A percentile compares a stretch with the other conserved stretches of the same genome.
Evolutionary conservation across 1,140 invertebrate genomes (phyloP).

Genomic region (Lasioglossum baleicum): DNA sequence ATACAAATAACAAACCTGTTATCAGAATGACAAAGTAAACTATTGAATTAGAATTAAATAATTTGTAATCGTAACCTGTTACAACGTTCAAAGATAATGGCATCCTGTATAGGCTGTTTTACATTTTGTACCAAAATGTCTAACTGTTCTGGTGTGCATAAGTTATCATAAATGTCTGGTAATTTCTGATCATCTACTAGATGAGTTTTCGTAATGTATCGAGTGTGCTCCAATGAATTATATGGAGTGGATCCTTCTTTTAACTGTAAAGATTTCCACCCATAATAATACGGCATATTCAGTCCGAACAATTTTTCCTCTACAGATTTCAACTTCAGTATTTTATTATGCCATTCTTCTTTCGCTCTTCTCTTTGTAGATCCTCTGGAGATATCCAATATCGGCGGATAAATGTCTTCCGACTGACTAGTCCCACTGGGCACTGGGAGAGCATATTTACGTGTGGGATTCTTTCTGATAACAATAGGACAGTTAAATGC

Average conservation of each 20-base stretch:
- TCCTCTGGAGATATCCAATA: constrained; percentile 80
- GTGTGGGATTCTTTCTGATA: background rate
- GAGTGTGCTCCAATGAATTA: constrained; percentile 83
- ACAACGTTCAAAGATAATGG: constrained; percentile 81
- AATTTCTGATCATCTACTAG: constrained; percentile 80
- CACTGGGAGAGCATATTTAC: background rate
- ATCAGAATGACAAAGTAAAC: background rate
- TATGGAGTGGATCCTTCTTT: constrained; percentile 83
- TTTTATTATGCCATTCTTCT: constrained; percentile 80
- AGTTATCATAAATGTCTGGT: constrained; percentile 80
- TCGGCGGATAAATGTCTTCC: constrained; percentile 81
- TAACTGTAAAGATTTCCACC: constrained; percentile 84
- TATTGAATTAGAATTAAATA: background rate
- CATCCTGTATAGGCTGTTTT: constrained; percentile 82
- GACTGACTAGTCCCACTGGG: background rate
- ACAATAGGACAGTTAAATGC: background rate
- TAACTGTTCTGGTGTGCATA: constrained; percentile 68
- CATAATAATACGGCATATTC: constrained; percentile 90
- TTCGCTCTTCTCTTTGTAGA: constrained; percentile 74
- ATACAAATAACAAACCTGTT: background rate
- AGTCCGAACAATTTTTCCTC: constrained; percentile 91
- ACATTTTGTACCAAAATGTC: constrained; percentile 78
- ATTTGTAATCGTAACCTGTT: constrained; percentile 62
- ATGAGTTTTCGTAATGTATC: constrained; percentile 88
- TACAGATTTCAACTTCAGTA: constrained; percentile 84